Base-by-base conservation (phyloP, 2,797 vertebrate species). In the Anabacerthia variegaticeps region DNA sequence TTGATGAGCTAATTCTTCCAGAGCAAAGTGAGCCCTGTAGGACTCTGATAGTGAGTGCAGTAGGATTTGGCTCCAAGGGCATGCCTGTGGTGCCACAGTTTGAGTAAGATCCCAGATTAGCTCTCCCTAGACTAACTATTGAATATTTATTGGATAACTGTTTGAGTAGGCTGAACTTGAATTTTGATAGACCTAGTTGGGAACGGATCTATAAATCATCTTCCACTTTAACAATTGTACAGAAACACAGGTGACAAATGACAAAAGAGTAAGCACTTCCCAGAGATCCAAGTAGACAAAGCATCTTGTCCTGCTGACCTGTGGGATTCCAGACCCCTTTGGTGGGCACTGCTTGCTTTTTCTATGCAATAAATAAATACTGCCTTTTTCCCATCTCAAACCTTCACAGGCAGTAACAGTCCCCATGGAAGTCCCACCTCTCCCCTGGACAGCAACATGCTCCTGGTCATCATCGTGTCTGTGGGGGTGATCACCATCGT, bases 401-500 rank as follows among this genome's bases (percentile, higher is more conserved):
- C 58, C 51, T 55, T 61, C 39, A 1, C 95, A 99, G 99, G 98
- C 95, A 99, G 98, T 91, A 98, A 99, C 96, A 99, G 98, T 36
- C 98, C 99, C 51, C 98, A 98, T 2, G 98, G 98, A 52, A 98
- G 98, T 75, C 98, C 98, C 7, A 98, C 98, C 1, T 98, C 98
- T 18, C 94, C 98, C 30, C 92, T 98, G 58, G 99, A 99, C 84
- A 99, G 98, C 97, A 98, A 96, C 80, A 98, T 99, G 97, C 98
- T 99, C 84, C 98, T 99, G 67, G 99, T 99, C 19, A 98, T 99
- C 97, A 99, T 99, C 23, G 98, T 99, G 52, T 99, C 99, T 0
- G 98, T 99, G 22, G 99, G 99, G 7, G 98, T 99, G 74, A 98
- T 99, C 98, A 99, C 98, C 97, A 99, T 99, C 65, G 98, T 99